These are phyloP conservation scores for Spilarctia lutea DNA, from an alignment of 2,888 invertebrate species.

Conservation along the genomic window DNA sequence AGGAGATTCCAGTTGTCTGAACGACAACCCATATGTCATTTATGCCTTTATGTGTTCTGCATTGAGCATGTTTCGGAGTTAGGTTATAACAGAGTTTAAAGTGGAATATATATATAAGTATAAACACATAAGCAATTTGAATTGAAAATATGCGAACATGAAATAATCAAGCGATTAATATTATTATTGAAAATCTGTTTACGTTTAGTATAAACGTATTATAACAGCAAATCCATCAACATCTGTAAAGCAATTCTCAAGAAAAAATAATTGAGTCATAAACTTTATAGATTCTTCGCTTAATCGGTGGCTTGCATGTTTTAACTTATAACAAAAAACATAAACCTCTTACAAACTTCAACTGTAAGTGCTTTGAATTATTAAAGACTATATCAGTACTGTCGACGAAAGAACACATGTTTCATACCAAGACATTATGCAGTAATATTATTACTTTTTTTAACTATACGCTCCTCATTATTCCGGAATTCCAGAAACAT, in stretches of 20 bases:
- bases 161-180: not conserved
- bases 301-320: conserved; percentile 78
- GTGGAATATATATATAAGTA: too few species aligned
- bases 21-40: not conserved
- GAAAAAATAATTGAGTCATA: conserved; percentile 67
- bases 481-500: not conserved
- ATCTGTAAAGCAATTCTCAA: conserved; percentile 29
- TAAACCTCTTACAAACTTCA: conserved; percentile 65
- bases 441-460: not conserved
- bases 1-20: not conserved
- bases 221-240: not conserved
- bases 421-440: conserved; percentile 20
- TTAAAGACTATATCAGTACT: conserved; percentile 63
- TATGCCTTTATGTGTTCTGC: too few species aligned
- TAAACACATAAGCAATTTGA: not conserved
- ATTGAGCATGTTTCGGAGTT: too few species aligned
- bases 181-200: not conserved
- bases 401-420: conserved; percentile 29
- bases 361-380: conserved; percentile 64
- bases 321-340: conserved; percentile 61
- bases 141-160: not conserved
- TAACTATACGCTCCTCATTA: too few species aligned
- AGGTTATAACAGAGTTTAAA: too few species aligned
- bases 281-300: conserved; percentile 68
- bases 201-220: not conserved